Conservation (phyloP, 2,113 vertebrate species). For the Urocolius indicus region DNA sequence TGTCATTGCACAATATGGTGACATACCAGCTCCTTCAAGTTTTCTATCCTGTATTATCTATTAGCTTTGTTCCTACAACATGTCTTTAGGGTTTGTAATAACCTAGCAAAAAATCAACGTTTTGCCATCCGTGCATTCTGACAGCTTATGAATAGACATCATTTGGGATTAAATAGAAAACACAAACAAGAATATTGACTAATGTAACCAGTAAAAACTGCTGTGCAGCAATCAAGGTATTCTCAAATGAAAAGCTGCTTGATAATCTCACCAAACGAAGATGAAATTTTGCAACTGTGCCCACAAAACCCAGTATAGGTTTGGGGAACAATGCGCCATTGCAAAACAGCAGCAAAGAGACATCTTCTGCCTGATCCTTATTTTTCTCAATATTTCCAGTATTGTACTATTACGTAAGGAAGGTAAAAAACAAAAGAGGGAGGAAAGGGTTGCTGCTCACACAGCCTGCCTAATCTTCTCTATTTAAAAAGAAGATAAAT, state of each 20-base stretch:
- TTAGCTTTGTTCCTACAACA: not conserved
- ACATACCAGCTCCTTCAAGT: not conserved
- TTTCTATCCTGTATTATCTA: not conserved
- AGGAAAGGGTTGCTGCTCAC: conserved; percentile 18
- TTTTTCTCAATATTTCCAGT: not conserved
- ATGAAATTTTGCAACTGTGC: conserved; percentile 4
- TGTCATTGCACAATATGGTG: not conserved
- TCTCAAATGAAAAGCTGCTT: not conserved
- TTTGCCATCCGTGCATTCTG: not conserved
- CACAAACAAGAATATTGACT: not conserved
- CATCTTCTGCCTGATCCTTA: not conserved
- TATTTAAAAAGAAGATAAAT: not conserved
- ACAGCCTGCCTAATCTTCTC: not conserved
- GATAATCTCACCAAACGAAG: not conserved
- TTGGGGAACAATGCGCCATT: conserved; percentile 4
- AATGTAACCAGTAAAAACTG: not conserved
- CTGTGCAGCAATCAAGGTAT: not conserved
- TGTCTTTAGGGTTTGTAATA: not conserved
- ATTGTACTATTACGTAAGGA: conserved; percentile 35
- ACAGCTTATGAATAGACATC: not conserved
- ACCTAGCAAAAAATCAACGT: not conserved
- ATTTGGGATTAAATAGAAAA: not conserved
- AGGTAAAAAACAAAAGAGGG: conserved; percentile 35
- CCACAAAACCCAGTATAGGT: not conserved
- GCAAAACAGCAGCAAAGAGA: conserved; percentile 24